phyloP scores from a whole-genome alignment of 2,888 invertebrate genomes.

The Eristalinus aeneus region DNA sequence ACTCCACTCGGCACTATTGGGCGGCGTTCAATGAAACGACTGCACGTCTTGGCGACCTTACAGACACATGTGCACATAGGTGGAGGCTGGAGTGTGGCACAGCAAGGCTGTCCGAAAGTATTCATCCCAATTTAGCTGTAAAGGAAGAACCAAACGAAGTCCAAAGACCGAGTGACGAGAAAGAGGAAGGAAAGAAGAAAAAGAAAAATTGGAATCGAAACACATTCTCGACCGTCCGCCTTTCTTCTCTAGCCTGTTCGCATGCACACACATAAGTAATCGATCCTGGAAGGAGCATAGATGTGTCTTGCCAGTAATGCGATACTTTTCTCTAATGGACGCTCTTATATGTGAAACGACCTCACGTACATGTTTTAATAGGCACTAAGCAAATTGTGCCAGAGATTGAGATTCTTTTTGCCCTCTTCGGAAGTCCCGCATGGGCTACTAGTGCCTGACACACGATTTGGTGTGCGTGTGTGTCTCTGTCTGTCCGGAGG shows the following conservation, averaged over 20 bases:
- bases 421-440: slow-evolving; percentile 40
- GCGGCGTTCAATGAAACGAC: background rate
- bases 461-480: background rate
- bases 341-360: slow-evolving; percentile 70
- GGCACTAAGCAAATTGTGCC: slow-evolving; percentile 71
- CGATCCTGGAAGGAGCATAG: slow-evolving; percentile 62
- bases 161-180: background rate
- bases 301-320: slow-evolving; percentile 65
- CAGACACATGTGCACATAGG: background rate
- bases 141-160: slow-evolving; percentile 5
- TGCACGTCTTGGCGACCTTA: background rate
- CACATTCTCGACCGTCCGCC: background rate
- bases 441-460: background rate
- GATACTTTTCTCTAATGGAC: slow-evolving; percentile 70
- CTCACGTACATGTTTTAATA: slow-evolving; percentile 71
- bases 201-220: slow-evolving; percentile 17
- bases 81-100: background rate
- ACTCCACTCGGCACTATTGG: background rate
- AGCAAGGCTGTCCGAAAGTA: slow-evolving; percentile 61
- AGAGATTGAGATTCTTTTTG: slow-evolving; percentile 62
- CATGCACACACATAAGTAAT: slow-evolving; percentile 65
- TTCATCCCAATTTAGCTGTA: slow-evolving; percentile 64
- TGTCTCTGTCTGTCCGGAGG: background rate
- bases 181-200: slow-evolving; percentile 6
- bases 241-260: background rate